Evolutionary conservation across 2,797 vertebrate species (phyloP).

Genomic region (Intellagama lesueurii): DNA sequence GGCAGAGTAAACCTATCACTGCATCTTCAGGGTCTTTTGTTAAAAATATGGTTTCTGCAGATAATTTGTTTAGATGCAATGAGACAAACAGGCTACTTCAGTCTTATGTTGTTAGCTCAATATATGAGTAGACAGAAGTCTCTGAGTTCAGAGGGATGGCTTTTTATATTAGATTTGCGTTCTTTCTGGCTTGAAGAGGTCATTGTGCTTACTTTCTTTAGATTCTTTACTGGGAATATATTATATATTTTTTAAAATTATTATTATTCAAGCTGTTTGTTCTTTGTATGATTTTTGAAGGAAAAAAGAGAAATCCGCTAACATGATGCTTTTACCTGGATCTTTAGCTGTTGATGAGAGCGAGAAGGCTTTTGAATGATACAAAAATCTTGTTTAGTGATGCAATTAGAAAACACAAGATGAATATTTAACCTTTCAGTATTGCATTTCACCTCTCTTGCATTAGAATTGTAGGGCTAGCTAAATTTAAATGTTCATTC

Average conservation of each 20-base stretch:
- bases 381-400: slow-evolving; percentile 9
- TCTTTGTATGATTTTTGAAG: neutral
- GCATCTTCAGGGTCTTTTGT: neutral
- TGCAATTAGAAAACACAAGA: neutral
- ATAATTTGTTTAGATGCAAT: slow-evolving; percentile 55
- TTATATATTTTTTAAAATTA: neutral
- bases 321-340: neutral
- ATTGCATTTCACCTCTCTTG: neutral
- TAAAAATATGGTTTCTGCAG: slow-evolving; percentile 64
- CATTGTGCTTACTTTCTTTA: slow-evolving; percentile 7
- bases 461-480: neutral
- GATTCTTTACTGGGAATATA: slow-evolving; percentile 23
- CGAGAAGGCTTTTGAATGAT: neutral
- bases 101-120: slow-evolving; percentile 54
- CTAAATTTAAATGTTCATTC: slow-evolving; percentile 33
- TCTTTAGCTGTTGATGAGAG: neutral
- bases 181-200: slow-evolving; percentile 39
- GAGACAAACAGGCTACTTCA: slow-evolving; percentile 62
- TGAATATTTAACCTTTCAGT: neutral
- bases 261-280: neutral
- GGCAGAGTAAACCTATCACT: neutral
- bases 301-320: neutral
- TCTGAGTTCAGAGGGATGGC: slow-evolving; percentile 63
- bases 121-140: slow-evolving; percentile 60
- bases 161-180: slow-evolving; percentile 62